Percentiles rank a stretch among this genome's conserved stretches.
phyloP scores from a whole-genome alignment of 2,888 invertebrate species.

The Timema cristinae region DNA sequence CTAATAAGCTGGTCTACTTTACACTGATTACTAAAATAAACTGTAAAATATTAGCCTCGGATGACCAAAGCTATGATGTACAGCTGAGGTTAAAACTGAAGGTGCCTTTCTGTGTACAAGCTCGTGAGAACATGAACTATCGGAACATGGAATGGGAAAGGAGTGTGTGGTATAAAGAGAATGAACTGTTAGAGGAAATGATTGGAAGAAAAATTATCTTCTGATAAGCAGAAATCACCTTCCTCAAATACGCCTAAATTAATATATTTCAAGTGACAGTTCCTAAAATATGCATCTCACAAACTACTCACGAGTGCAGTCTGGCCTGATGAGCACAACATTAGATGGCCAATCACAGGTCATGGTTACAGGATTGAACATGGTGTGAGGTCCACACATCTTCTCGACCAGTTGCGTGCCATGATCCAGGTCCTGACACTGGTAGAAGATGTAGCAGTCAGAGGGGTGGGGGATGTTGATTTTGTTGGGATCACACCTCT shows the following conservation, averaged over 20 bases:
- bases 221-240: background rate
- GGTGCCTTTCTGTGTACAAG: too few species aligned
- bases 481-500: slow-evolving; percentile 47
- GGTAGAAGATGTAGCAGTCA: slow-evolving; percentile 66
- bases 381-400: slow-evolving; percentile 58
- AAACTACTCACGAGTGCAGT: slow-evolving; percentile 46
- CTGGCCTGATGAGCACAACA: slow-evolving; percentile 57
- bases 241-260: background rate
- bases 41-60: too few species aligned
- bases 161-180: too few species aligned
- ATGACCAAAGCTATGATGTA: too few species aligned
- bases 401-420: slow-evolving; percentile 56
- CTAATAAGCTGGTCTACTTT: too few species aligned
- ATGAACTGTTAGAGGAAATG: too few species aligned
- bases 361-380: slow-evolving; percentile 62
- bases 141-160: too few species aligned
- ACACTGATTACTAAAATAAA: too few species aligned
- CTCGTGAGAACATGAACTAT: too few species aligned
- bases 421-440: slow-evolving; percentile 52
- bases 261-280: background rate
- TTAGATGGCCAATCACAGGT: slow-evolving; percentile 61
- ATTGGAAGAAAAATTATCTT: too few species aligned
- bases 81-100: too few species aligned
- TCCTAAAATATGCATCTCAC: background rate
- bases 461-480: slow-evolving; percentile 59